These are phyloP conservation scores for Collichthys lucidus DNA, from an alignment of 2,113 vertebrate genomes.

Conservation along the genomic window DNA sequence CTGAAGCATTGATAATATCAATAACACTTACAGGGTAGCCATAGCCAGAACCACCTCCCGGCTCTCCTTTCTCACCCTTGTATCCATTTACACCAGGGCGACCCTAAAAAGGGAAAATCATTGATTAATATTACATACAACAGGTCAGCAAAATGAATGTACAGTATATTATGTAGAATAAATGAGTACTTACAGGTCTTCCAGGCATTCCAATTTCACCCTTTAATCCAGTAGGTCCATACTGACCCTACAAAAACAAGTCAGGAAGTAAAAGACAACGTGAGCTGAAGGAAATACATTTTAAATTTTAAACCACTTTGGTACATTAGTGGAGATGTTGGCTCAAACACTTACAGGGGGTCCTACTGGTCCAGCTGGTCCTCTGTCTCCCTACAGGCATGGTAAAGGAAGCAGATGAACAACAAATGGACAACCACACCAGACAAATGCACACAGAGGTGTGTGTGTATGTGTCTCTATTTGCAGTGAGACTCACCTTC, in stretches of 20 bases:
- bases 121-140: neutral
- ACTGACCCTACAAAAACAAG: constrained; percentile 83
- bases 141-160: neutral
- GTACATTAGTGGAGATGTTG: neutral
- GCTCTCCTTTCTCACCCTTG: constrained; percentile 95
- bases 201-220: constrained; percentile 98
- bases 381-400: constrained; percentile 78
- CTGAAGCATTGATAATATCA: neutral
- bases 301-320: neutral
- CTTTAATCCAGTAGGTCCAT: constrained; percentile 88
- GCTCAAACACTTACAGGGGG: constrained; percentile 75
- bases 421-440: neutral
- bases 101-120: constrained; percentile 82
- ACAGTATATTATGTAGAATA: neutral
- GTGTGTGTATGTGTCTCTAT: neutral
- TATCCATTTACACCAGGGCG: constrained; percentile 94
- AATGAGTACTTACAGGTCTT: constrained; percentile 85
- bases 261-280: constrained; percentile 1
- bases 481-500: constrained; percentile 69
- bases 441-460: neutral
- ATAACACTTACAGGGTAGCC: constrained; percentile 85
- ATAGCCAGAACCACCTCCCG: constrained; percentile 66
- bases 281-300: neutral
- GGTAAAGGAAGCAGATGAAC: neutral
- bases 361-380: constrained; percentile 78